Conservation (phyloP, 2,113 vertebrate species). For the Ivindomyrus marchei region DNA sequence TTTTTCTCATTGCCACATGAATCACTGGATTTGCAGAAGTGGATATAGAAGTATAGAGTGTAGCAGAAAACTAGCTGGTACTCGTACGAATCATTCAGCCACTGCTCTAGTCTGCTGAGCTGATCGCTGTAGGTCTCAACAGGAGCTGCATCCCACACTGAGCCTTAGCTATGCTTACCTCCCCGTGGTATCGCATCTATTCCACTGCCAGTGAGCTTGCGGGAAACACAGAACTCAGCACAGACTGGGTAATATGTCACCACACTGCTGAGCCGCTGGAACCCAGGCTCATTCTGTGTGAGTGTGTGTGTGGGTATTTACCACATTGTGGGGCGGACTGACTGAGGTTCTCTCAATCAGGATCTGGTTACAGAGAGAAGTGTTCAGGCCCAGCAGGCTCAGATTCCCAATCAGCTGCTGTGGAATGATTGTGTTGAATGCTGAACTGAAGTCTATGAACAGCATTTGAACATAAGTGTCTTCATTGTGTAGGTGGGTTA, state of each 20-base stretch:
- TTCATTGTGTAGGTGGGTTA: too few species aligned
- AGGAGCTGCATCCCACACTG: neutral
- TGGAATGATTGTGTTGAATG: too few species aligned
- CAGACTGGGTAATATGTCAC: neutral
- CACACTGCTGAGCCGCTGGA: too few species aligned
- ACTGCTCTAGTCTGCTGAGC: neutral
- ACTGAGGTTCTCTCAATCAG: too few species aligned
- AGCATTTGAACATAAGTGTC: too few species aligned
- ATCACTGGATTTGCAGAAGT: neutral
- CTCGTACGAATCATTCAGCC: neutral
- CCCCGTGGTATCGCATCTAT: neutral
- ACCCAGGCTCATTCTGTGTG: neutral
- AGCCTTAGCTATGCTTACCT: neutral
- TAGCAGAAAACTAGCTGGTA: neutral
- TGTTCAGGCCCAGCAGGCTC: too few species aligned
- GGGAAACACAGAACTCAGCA: neutral
- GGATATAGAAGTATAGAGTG: neutral
- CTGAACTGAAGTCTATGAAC: too few species aligned
- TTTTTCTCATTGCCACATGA: neutral
- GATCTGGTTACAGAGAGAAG: too few species aligned
- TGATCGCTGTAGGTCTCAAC: neutral
- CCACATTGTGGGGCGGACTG: too few species aligned
- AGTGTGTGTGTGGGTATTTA: neutral
- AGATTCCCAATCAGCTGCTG: too few species aligned
- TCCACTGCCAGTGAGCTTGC: neutral